A percentile compares a stretch with the other conserved stretches of the same genome.
Conservation (phyloP, 2,888 invertebrate genomes). For the Leptarthrus brevirostris region DNA sequence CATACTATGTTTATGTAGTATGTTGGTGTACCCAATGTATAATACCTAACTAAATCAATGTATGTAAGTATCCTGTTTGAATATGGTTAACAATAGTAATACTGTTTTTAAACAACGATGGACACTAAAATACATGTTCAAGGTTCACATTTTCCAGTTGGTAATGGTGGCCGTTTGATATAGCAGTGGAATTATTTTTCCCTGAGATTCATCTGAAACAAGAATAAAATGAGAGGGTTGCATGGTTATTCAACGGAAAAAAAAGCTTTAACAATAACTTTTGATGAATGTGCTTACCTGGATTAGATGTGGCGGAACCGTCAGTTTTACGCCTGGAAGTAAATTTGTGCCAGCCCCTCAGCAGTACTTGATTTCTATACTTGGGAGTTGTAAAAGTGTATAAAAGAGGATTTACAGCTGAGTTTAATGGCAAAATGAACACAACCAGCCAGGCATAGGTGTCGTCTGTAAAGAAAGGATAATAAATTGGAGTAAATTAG, state of each 20-base stretch:
- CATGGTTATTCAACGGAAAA: background rate
- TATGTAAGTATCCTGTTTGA: too few species aligned
- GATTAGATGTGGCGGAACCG: constrained; percentile 59
- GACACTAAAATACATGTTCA: background rate
- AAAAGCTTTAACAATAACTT: too few species aligned
- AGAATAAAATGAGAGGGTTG: background rate
- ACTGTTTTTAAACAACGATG: constrained; percentile 4
- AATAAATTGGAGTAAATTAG: constrained; percentile 23
- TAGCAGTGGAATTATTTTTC: constrained; percentile 45
- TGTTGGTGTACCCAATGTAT: background rate
- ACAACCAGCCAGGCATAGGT: constrained; percentile 75
- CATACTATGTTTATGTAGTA: background rate
- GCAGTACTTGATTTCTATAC: constrained; percentile 70
- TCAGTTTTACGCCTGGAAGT: constrained; percentile 64
- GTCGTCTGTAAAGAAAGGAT: constrained; percentile 67
- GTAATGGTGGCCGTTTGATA: constrained; percentile 41
- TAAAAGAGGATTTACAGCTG: constrained; percentile 74
- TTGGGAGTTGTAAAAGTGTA: constrained; percentile 78
- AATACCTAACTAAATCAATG: constrained; percentile 20
- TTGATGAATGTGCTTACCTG: constrained; percentile 43
- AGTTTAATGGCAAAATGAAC: constrained; percentile 76
- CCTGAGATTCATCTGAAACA: constrained; percentile 38
- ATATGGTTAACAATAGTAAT: background rate
- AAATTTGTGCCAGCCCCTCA: constrained; percentile 66
- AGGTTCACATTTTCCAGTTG: constrained; percentile 37